Base-by-base conservation (phyloP, 1,140 invertebrate genomes). In the Drosophila dunni region DNA sequence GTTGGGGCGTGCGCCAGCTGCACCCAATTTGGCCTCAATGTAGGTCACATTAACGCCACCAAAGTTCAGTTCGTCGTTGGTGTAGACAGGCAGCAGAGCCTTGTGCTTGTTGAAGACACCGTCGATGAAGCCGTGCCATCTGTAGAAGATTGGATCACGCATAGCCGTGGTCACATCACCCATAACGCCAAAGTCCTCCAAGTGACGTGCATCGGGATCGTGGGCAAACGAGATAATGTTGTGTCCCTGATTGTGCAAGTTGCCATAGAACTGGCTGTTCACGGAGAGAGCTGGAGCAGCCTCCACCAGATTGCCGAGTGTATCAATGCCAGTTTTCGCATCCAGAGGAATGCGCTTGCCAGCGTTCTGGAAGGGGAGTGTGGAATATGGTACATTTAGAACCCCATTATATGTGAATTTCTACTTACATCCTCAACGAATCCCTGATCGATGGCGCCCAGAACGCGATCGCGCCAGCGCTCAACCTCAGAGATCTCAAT, bases 81-180 rank as follows among this genome's bases (percentile, higher is more conserved):
- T 93, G 72, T 97, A 97, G n/a, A 93, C 86, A 0, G 94, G 92
- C n/a, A 97, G 85, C 2, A 93, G 94, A 6, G 93, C 90, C 90
- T 96, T 96, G 88, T 94, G 94, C 67, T 94, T 93, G 74, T 95
- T 94, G 93, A 95, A 96, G 8, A 95, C 86, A 48, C 93, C 92
- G 72, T 96, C 95, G 36, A 96, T 93, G 76, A 94, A 94, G 7
- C 94, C 94, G 77, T 96, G 95, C 94, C 94, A 95, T 66, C 95
- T 93, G 90, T 95, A 96, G 91, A 96, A 96, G 65, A 95, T 93
- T 0, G 95, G 95, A 91, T 96, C 95, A 46, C 95, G 92, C 94
- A 96, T 95, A 1, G 95, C 92, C 8, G 94, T 95, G 0, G 94
- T 94, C n/a, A 94, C 93, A 78, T 96, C 95, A 9, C 94, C 95